These are phyloP conservation scores for Mystacides longicornis DNA, from an alignment of 2,888 invertebrate species.

Conservation along the genomic window DNA sequence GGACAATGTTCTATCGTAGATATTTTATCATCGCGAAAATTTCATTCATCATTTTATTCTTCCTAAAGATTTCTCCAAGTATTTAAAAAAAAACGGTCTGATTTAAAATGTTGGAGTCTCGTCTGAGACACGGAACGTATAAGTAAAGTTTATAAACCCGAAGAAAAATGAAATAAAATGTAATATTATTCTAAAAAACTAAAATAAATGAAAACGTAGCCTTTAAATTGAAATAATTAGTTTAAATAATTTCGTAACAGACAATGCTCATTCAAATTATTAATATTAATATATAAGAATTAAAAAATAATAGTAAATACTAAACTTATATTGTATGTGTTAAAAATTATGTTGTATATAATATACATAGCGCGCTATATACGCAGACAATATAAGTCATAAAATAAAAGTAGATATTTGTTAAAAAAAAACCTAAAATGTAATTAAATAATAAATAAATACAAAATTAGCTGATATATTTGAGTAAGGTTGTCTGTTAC, in stretches of 20 bases:
- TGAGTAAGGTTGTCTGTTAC: not conserved
- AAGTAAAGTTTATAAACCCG: not conserved
- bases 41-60: not conserved
- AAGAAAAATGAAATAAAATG: conserved; percentile 4
- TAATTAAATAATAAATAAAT: conserved; percentile 6
- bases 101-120: conserved; percentile 7
- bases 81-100: not conserved
- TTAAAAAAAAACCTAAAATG: not conserved
- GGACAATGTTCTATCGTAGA: not conserved
- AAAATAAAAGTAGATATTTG: conserved; percentile 5
- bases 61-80: not conserved
- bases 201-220: conserved; percentile 20
- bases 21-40: not conserved
- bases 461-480: not conserved
- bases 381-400: conserved; percentile 10
- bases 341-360: conserved; percentile 8
- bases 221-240: conserved; percentile 5
- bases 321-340: conserved; percentile 5
- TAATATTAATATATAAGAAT: not conserved
- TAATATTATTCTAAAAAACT: conserved; percentile 26
- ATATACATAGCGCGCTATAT: conserved; percentile 13
- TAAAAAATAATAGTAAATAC: conserved; percentile 12
- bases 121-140: not conserved
- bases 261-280: conserved; percentile 3
- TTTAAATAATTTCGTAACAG: conserved; percentile 15